Base-by-base conservation (phyloP, 2,797 vertebrate species). In the Thunnus albacares region DNA sequence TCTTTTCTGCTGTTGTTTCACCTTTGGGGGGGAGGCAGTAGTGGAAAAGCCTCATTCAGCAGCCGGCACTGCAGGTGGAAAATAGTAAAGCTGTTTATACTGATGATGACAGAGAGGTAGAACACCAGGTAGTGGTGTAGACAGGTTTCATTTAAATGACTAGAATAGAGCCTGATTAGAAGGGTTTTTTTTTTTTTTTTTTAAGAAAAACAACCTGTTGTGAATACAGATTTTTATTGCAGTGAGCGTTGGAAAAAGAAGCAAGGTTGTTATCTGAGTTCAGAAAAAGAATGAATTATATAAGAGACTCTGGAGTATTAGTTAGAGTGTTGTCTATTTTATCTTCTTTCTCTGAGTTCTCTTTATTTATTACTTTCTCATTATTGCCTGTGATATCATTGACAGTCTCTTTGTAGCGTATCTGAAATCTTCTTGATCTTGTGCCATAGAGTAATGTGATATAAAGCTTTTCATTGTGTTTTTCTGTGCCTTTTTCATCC, bases 1-100 rank as follows among this genome's bases (percentile, higher is more conserved):
- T 52, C 58, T 61, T 47, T 30, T 61, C 67, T 74, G 80, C 43
- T 90, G 83, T 64, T 85, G 72, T 85, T 65, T 81, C 79, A 79
- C 80, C 62, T 79, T 52, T 65, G 73, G 78, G 78, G 78, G 71
- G 47, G 7, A 84, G 60, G 62, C 24, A 53, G 66, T 12, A 41
- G 57, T 74, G 70, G 71, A 90, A 83, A 82, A 79, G 77, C 30
- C 56, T 86, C 68, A 76, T 71, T 84, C 75, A 81, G 49, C 75
- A 89, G 64, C 69, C 13, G 3, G 51, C 6, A 20, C 73, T 77
- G 72, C 78, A 82, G 85, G 75, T 85, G 64, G 78, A 86, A 82
- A 80, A 82, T 33, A 58, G 49, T 65, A 56, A 56, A 76, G 69
- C 77, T 84, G 52, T 86, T 38, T 81, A 24, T 66, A 41, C n/a